A percentile compares a stretch with the other conserved stretches of the same genome.
Evolutionary conservation across 2,888 invertebrate genomes (phyloP).

Genomic region (Ariolimax columbianus): DNA sequence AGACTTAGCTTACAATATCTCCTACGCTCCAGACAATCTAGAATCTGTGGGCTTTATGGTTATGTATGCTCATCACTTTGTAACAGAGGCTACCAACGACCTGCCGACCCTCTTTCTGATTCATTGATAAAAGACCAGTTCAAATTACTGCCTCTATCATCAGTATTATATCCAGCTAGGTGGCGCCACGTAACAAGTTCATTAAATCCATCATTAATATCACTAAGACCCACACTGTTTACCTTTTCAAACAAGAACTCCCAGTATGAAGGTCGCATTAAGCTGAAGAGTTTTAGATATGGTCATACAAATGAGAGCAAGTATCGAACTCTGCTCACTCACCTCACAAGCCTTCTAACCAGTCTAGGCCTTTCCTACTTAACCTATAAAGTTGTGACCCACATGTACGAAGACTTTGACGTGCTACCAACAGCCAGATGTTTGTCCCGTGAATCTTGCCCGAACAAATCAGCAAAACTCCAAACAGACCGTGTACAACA

Average conservation of each 20-base stretch:
- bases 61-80: background rate
- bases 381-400: background rate
- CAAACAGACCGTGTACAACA: background rate
- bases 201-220: background rate
- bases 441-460: background rate
- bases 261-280: background rate
- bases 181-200: background rate
- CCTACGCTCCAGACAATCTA: background rate
- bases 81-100: background rate
- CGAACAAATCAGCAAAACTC: background rate
- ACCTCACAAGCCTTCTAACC: background rate
- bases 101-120: background rate
- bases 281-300: background rate
- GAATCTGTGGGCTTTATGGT: background rate
- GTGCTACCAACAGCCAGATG: conserved; percentile 5
- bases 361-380: background rate
- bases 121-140: no score
- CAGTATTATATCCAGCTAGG: background rate
- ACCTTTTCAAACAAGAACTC: background rate
- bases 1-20: background rate
- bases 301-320: background rate
- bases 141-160: background rate
- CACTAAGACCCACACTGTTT: background rate
- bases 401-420: no score
- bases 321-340: background rate